These are phyloP conservation scores for Megaleporinus macrocephalus DNA, from an alignment of 2,113 vertebrate genomes.

Conservation along the genomic window DNA sequence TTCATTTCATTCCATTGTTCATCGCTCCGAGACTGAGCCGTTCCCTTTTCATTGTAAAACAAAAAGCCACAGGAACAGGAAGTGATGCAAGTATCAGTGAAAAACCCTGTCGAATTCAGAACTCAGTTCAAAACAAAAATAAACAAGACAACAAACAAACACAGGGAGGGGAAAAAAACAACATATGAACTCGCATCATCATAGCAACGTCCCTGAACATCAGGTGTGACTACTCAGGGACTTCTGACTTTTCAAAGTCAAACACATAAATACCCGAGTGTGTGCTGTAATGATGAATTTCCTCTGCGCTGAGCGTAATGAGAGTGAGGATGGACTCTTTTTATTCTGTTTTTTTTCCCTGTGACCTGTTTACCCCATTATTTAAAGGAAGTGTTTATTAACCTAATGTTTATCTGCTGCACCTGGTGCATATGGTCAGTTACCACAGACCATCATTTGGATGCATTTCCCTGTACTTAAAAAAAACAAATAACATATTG, in stretches of 20 bases:
- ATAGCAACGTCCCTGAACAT: conserved; percentile 2
- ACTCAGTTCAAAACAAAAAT: conserved; percentile 16
- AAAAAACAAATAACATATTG: no score
- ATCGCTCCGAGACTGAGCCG: not conserved
- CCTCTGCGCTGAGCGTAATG: not conserved
- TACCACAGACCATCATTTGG: not conserved
- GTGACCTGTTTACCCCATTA: not conserved
- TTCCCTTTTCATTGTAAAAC: conserved; percentile 19
- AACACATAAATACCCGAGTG: not conserved
- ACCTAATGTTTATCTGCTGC: not conserved
- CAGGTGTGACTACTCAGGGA: not conserved
- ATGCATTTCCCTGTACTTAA: not conserved
- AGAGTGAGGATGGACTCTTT: not conserved
- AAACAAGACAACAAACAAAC: not conserved
- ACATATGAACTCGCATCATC: not conserved
- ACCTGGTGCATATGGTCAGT: not conserved
- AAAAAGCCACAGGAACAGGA: conserved; percentile 18
- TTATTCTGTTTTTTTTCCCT: not conserved
- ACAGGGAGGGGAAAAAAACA: not conserved
- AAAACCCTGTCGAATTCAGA: conserved; percentile 19
- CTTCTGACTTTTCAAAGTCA: conserved; percentile 19
- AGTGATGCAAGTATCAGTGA: not conserved
- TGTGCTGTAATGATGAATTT: conserved; percentile 12
- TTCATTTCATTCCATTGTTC: not conserved
- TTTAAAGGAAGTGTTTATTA: not conserved